Base-by-base conservation (phyloP, 2,113 vertebrate genomes). In the Mormyrus lacerda region DNA sequence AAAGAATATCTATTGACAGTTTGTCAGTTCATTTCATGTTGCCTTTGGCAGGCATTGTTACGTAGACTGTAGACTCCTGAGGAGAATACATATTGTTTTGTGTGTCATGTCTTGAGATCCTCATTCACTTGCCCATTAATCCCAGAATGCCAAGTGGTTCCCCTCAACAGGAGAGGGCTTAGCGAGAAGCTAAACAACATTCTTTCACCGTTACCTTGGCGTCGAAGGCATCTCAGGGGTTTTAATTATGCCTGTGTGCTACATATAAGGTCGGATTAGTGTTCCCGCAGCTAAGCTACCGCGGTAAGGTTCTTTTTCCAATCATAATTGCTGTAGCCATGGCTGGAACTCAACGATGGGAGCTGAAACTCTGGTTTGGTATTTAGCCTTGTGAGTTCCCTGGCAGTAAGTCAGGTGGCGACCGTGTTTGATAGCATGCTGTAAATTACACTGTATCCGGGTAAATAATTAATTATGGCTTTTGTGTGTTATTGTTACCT, bases 381-480 rank as follows among this genome's bases (percentile, higher is more conserved):
- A 69, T 53, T 47, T 47, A 19, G 27, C 47, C 10, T 27, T 11
- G 9, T 3, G 24, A 48, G 31, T 87, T 82, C 48, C 69, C 31
- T 51, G 51, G 44, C 21, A 35, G 21, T 27, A 21, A 55, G 89
- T 44, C 35, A 21, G 35, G 73, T 48, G 48, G 61, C 44, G 48
- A 82, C 61, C 24, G 19, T 27, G 39, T 87, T 15, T 87, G 85
- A 89, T 17, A 61, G 53, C 58, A 45, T 19, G 9, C 58, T 87
- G 89, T 50, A 87, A 90, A 87, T 82, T 50, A 87, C 86, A 90
- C 47, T 73, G 45, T 87, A 65, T 90, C 31, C 11, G 10, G 5
- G 42, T 90, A 84, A 90, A 90, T 90, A 90, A 88, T 88, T 88
- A 65, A 90, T 55, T 53, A 27, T 45, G 31, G 44, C 53, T 82